These are phyloP conservation scores for Sphenopsis melanotis DNA, from an alignment of 2,797 vertebrate species.

Conservation along the genomic window DNA sequence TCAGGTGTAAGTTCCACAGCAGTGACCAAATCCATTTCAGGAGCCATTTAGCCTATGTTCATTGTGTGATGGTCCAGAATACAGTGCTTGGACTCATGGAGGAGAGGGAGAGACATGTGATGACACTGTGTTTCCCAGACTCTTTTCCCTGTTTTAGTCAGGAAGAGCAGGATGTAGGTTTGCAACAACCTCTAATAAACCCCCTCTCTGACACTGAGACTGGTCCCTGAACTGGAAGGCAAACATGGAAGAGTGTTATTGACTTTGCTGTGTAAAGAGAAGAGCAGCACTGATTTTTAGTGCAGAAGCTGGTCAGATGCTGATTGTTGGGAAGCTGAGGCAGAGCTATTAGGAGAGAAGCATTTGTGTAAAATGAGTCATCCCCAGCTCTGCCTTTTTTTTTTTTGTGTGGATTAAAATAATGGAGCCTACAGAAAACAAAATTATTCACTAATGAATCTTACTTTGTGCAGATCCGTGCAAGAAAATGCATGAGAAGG, in stretches of 20 bases:
- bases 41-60: background rate
- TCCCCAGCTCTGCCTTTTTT: conserved; percentile 21
- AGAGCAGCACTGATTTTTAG: background rate
- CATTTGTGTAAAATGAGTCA: conserved; percentile 28
- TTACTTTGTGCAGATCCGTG: background rate
- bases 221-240: background rate
- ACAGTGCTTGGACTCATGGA: background rate
- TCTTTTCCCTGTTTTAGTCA: background rate
- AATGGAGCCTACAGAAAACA: background rate
- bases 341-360: background rate
- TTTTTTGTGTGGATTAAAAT: background rate
- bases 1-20: background rate
- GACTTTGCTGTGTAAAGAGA: background rate
- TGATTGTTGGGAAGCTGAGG: background rate
- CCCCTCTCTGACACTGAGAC: background rate
- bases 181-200: background rate
- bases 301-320: background rate
- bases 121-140: background rate
- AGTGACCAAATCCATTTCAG: background rate
- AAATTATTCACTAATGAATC: background rate
- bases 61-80: background rate
- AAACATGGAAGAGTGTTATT: background rate
- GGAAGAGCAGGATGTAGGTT: background rate
- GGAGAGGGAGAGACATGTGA: background rate
- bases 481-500: background rate